Evolutionary conservation across 2,113 vertebrate genomes (phyloP).

Genomic region (Odocoileus hemionus): DNA sequence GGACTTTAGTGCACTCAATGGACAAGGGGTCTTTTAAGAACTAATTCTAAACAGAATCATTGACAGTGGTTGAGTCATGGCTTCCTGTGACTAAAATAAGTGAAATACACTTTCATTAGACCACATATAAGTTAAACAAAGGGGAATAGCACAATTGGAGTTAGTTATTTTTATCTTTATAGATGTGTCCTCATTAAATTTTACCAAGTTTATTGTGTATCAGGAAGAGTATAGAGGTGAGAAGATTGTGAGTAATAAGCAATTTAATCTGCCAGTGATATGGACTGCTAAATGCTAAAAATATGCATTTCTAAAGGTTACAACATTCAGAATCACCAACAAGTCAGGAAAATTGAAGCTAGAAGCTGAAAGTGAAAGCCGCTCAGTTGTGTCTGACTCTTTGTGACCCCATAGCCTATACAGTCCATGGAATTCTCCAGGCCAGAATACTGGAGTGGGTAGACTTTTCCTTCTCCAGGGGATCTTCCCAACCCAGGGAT

Average conservation of each 20-base stretch:
- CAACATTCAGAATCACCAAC: slow-evolving; percentile 20
- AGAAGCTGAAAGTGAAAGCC: neutral
- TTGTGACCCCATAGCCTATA: neutral
- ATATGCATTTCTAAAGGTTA: slow-evolving; percentile 25
- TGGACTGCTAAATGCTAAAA: slow-evolving; percentile 21
- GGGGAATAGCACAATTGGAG: neutral
- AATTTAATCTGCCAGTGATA: neutral
- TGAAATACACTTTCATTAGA: neutral
- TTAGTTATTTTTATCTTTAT: slow-evolving; percentile 34
- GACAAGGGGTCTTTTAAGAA: neutral
- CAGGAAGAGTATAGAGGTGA: neutral
- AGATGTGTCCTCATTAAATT: slow-evolving; percentile 7
- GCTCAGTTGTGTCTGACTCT: neutral
- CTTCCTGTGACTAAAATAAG: neutral
- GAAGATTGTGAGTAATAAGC: neutral
- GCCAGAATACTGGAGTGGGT: neutral
- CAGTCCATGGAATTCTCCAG: neutral
- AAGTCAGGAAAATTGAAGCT: slow-evolving; percentile 26
- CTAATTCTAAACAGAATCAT: neutral
- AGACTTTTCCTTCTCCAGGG: neutral
- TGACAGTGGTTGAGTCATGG: neutral
- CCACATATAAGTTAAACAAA: slow-evolving; percentile 4
- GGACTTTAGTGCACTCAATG: neutral
- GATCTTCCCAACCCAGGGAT: neutral
- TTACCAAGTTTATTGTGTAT: slow-evolving; percentile 6